A percentile compares a stretch with the other conserved stretches of the same genome.
Evolutionary conservation across 2,888 invertebrate species (phyloP).

Genomic region (Drosophila mimetica): DNA sequence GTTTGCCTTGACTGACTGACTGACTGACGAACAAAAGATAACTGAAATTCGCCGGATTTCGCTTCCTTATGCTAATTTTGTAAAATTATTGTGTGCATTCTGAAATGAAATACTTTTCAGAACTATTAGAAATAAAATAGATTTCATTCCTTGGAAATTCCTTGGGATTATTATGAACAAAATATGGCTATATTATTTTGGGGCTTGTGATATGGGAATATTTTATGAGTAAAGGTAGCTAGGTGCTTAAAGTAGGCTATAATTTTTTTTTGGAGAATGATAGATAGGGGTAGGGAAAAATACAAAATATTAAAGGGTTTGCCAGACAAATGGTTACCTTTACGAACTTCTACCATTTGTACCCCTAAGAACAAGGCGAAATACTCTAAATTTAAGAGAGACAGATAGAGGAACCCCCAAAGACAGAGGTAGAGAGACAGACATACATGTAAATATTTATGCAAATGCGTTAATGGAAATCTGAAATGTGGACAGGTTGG

Average conservation of each 20-base stretch:
- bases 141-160: not conserved
- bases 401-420: not conserved
- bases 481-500: conserved; percentile 34
- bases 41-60: conserved; percentile 11
- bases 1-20: conserved; percentile 37
- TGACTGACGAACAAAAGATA: conserved; percentile 7
- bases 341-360: conserved; percentile 6
- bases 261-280: too few relatives aligned
- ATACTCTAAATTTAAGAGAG: conserved; percentile 57
- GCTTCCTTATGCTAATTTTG: conserved; percentile 58
- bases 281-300: too few relatives aligned
- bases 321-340: conserved; percentile 61
- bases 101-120: not conserved
- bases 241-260: too few relatives aligned
- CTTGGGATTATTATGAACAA: not conserved
- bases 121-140: not conserved
- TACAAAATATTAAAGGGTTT: conserved; percentile 14
- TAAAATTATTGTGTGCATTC: conserved; percentile 35
- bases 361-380: conserved; percentile 53
- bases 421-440: conserved; percentile 8
- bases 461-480: conserved; percentile 80
- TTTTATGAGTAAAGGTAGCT: too few relatives aligned
- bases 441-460: conserved; percentile 74
- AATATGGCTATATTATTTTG: too few relatives aligned
- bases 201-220: too few relatives aligned